Evolutionary conservation across 2,797 vertebrate genomes (phyloP).

Genomic region (Acanthurus leucopareius): DNA sequence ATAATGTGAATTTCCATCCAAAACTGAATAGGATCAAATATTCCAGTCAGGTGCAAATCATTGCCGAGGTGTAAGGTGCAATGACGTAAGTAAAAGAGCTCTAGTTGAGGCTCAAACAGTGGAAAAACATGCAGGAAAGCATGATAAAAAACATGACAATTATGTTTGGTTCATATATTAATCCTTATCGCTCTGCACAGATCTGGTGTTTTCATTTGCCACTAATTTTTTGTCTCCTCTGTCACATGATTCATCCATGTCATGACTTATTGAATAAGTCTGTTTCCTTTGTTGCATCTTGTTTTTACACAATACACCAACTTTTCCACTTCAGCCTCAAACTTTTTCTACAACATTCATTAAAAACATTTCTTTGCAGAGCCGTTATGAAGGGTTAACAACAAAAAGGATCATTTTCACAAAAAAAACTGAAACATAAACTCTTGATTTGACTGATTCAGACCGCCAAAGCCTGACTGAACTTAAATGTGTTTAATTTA

Average conservation of each 20-base stretch:
- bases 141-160: not conserved
- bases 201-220: not conserved
- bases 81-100: slow-evolving; percentile 13
- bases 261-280: not conserved
- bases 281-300: not conserved
- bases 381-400: not conserved
- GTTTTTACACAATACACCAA: not conserved
- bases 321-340: not conserved
- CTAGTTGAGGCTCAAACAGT: not conserved
- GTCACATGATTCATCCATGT: not conserved
- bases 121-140: not conserved
- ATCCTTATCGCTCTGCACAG: no score
- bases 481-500: no score
- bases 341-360: not conserved
- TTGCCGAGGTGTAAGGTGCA: not conserved
- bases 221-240: not conserved
- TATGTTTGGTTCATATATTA: not conserved
- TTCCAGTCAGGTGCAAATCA: not conserved
- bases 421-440: not conserved
- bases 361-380: not conserved
- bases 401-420: not conserved
- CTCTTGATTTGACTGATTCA: slow-evolving; percentile 4
- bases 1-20: not conserved
- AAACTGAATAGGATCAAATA: not conserved
- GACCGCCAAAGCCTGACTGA: not conserved